Evolutionary conservation across 2,888 invertebrate species (phyloP).

Genomic region (Pristionchus maxplancki): DNA sequence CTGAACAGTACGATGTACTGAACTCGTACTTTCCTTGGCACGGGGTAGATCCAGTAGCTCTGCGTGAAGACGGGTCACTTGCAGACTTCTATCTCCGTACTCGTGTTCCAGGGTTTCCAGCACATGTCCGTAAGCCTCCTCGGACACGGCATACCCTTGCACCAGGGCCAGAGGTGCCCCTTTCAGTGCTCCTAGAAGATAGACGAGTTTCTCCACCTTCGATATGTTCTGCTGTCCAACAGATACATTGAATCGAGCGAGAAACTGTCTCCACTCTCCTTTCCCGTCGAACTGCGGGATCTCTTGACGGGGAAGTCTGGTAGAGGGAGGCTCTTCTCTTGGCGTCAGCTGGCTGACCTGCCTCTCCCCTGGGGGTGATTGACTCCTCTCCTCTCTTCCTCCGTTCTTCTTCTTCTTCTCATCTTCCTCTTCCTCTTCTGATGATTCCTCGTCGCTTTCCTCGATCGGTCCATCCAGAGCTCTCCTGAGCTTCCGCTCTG

Average conservation of each 20-base stretch:
- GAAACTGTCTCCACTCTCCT: slow-evolving; percentile 29
- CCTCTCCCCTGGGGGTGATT: not conserved
- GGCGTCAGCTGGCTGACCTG: not conserved
- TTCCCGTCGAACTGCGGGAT: not conserved
- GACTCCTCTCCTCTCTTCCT: not conserved
- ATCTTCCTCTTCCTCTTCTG: not conserved
- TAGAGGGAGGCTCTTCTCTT: not conserved
- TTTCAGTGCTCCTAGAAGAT: not conserved
- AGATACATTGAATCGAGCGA: not conserved
- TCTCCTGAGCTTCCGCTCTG: not conserved
- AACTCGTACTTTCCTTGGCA: not conserved
- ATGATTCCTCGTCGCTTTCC: not conserved
- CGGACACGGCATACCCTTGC: not conserved
- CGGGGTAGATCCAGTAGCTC: not conserved
- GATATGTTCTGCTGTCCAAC: not conserved
- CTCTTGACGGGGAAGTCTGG: not conserved
- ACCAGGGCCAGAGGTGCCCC: not conserved
- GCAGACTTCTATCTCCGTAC: not conserved
- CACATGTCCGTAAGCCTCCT: not conserved
- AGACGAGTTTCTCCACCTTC: not conserved
- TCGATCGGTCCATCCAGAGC: too few species aligned
- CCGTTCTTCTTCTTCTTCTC: not conserved
- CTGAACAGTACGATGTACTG: not conserved
- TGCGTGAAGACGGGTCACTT: not conserved
- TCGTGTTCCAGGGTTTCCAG: not conserved